Evolutionary conservation across 2,888 invertebrate species (phyloP), one percentile per base, ranked within the genome.

Genomic region (Yponomeuta plumbellus): DNA sequence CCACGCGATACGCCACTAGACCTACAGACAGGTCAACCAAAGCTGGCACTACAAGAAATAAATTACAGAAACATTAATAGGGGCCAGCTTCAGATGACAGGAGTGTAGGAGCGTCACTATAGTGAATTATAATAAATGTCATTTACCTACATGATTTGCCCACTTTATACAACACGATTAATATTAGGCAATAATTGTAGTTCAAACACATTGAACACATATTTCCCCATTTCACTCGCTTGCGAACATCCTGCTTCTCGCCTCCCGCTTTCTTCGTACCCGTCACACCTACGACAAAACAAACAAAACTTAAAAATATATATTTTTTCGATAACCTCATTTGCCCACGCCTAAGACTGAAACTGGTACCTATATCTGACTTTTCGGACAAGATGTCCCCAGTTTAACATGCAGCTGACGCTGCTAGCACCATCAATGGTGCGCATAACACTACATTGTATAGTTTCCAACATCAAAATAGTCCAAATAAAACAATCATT

Each of bases 271-370:
- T 73, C 74, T 77, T 72, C 76, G 70, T 67, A 68, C 69, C 78
- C 79, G 76, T 79, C 76, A 75, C 77, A 86, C 86, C 88, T 89
- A 78, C 66, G 80, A 85, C 86, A 88, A 88, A 70, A 71, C 69
- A 79, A 52, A 40, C 40, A 44, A 44, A 17, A 22, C 10, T 64
- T 44, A 64, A 21, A n/a, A 20, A 61, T 26, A 39, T 5, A 3
- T 21, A 17, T 26, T 2, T 2, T 21, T n/a, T 11, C 22, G 11
- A 58, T n/a, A 57, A n/a, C 6, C n/a, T n/a, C 2, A 20, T 21
- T 20, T 57, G 8, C n/a, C n/a, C 10, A 57, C 26, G 26, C 5
- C 5, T 26, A 26, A 5, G 5, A 2, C 26, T 26, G 5, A 26
- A 26, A 26, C 23, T 23, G 23, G 23, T 23, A 23, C 2, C 2